Base-by-base conservation (phyloP, 2,888 invertebrate species). In the Drosophila greeni region DNA sequence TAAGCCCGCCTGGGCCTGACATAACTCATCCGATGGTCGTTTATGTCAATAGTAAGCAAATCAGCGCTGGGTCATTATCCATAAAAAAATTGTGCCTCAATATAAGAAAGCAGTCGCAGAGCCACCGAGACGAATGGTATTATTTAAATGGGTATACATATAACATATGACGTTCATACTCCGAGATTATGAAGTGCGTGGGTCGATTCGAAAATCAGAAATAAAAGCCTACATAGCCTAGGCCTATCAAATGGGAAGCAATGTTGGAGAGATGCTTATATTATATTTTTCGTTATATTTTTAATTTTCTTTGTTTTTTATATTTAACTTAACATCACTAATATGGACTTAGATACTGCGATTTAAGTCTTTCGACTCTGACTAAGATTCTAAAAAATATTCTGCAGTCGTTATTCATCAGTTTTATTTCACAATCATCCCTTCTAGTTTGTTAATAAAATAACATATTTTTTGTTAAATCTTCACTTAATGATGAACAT, bases 31-130 rank as follows among this genome's bases (percentile, higher is more conserved):
- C 67, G 73, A 75, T 74, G 72, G 70, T 65, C 68, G 68, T 62
- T 74, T 82, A 82, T 80, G 80, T 82, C 79, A 82, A 82, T 79
- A 82, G 79, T 79, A 79, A 80, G 82, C 80, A 80, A 79, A 79
- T 79, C 82, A 77, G 77, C 76, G 77, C 69, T 56, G 54, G 57
- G 58, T 60, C 68, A 69, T 68, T 61, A 57, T 66, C 62, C 64
- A 68, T 68, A 69, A 65, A 70, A 70, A 54, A 51, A 65, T 54
- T 48, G 37, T 24, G 33, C 45, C 31, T 57, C 39, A 31, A 45
- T 45, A 18, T 48, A 56, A 61, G 37, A 62, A 42, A 57, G 39
- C 47, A 54, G 62, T 66, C 73, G 82, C 69, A 74, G 70, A 71
- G 66, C 75, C 75, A 56, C 74, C 71, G 72, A 79, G 80, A 79